Evolutionary conservation across 2,888 invertebrate genomes (phyloP).

Genomic region (Nephrotoma guestfalica): DNA sequence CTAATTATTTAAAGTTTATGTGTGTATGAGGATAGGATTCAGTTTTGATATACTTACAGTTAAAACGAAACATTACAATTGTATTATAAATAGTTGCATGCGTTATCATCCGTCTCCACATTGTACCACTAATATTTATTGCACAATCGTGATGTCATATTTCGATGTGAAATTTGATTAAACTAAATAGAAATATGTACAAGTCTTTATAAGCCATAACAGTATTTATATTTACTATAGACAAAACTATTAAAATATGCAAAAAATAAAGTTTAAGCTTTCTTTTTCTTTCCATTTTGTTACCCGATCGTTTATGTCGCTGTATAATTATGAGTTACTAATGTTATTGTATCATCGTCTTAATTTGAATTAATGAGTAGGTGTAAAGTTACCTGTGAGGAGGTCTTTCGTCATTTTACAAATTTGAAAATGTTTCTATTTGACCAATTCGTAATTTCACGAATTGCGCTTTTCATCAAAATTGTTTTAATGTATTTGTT

Average conservation of each 20-base stretch:
- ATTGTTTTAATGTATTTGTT: too few species aligned
- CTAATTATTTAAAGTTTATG: neutral
- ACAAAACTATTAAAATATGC: neutral
- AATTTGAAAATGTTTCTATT: too few species aligned
- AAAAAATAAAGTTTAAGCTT: neutral
- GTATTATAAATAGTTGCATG: neutral
- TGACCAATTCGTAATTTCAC: too few species aligned
- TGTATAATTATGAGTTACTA: too few species aligned
- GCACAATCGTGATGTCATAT: neutral
- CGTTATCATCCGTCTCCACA: neutral
- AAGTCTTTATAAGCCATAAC: neutral
- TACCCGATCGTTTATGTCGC: too few species aligned
- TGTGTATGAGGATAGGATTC: neutral
- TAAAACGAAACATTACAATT: neutral
- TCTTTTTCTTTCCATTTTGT: neutral
- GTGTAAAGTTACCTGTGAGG: too few species aligned
- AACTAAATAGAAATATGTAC: neutral
- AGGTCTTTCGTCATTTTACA: too few species aligned
- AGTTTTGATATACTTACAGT: neutral
- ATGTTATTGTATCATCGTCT: too few species aligned
- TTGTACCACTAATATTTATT: neutral
- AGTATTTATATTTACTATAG: neutral
- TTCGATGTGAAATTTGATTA: too few species aligned
- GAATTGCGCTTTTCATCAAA: too few species aligned
- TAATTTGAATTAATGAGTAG: too few species aligned